Conservation (phyloP, 2,888 invertebrate species). For the Thereva nobilitata region DNA sequence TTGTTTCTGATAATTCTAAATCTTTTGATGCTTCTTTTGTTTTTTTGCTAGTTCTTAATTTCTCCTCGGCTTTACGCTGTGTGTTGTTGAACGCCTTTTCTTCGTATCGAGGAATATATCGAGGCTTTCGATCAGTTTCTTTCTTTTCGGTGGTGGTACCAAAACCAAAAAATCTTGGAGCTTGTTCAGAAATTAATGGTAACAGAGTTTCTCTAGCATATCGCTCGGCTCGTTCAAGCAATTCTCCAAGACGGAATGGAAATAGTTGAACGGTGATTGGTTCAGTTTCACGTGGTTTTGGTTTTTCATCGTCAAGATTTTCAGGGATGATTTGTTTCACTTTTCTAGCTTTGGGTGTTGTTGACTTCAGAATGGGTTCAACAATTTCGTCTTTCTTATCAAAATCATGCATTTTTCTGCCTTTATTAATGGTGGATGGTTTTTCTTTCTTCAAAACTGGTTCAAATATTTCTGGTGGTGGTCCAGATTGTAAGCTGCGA, state of each 20-base stretch:
- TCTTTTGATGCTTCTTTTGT: conserved; percentile 28
- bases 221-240: conserved; percentile 79
- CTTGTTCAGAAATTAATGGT: conserved; percentile 77
- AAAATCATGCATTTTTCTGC: conserved; percentile 49
- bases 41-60: neutral
- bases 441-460: conserved; percentile 56
- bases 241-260: conserved; percentile 75
- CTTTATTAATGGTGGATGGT: conserved; percentile 48
- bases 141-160: conserved; percentile 58
- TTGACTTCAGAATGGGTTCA: conserved; percentile 72
- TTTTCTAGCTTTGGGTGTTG: conserved; percentile 62
- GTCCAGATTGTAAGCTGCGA: conserved; percentile 50
- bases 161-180: conserved; percentile 71
- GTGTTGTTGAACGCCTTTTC: conserved; percentile 42
- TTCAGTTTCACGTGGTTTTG: conserved; percentile 41
- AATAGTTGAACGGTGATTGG: conserved; percentile 73
- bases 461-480: conserved; percentile 62
- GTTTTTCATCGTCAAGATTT: conserved; percentile 52
- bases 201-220: conserved; percentile 78
- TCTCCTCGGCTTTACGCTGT: neutral
- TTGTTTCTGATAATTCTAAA: conserved; percentile 40
- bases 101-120: conserved; percentile 67
- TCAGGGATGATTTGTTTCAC: conserved; percentile 54
- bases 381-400: conserved; percentile 65
- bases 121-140: conserved; percentile 58